Evolutionary conservation across 2,888 invertebrate species (phyloP).

Genomic region (Nymphalis urticae): DNA sequence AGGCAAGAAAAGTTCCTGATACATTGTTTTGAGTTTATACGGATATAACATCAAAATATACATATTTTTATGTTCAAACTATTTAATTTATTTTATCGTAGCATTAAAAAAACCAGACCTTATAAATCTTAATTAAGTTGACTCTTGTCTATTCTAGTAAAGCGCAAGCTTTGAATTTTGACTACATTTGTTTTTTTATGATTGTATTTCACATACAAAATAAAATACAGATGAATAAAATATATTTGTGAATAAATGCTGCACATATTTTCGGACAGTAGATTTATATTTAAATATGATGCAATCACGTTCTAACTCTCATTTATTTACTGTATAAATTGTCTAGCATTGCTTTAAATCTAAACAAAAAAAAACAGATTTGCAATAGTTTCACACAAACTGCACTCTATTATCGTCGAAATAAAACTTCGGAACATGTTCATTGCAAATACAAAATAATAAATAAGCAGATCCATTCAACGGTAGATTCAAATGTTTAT

Average conservation of each 20-base stretch:
- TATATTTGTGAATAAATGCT: constrained; percentile 1
- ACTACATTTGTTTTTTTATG: background rate
- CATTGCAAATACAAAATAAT: constrained; percentile 5
- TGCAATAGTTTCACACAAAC: background rate
- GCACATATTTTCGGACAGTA: constrained; percentile 1
- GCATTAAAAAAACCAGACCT: background rate
- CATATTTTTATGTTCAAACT: background rate
- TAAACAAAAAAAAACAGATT: background rate
- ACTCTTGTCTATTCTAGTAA: background rate
- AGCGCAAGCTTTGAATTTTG: constrained; percentile 2
- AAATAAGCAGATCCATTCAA: constrained; percentile 7
- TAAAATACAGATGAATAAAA: background rate
- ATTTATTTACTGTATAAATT: constrained; percentile 6
- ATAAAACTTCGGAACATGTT: constrained; percentile 12
- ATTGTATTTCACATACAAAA: background rate
- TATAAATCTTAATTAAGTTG: background rate
- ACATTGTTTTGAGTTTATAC: too few species aligned
- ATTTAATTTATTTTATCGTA: background rate
- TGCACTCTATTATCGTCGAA: constrained; percentile 7
- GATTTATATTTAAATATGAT: constrained; percentile 8
- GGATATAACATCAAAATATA: too few species aligned
- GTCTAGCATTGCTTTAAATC: constrained; percentile 3
- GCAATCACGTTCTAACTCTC: constrained; percentile 4
- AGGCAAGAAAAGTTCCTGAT: too few species aligned
- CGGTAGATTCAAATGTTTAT: background rate